These are phyloP conservation scores for Aphidoletes aphidimyza DNA, from an alignment of 2,888 invertebrate genomes.

Conservation along the genomic window DNA sequence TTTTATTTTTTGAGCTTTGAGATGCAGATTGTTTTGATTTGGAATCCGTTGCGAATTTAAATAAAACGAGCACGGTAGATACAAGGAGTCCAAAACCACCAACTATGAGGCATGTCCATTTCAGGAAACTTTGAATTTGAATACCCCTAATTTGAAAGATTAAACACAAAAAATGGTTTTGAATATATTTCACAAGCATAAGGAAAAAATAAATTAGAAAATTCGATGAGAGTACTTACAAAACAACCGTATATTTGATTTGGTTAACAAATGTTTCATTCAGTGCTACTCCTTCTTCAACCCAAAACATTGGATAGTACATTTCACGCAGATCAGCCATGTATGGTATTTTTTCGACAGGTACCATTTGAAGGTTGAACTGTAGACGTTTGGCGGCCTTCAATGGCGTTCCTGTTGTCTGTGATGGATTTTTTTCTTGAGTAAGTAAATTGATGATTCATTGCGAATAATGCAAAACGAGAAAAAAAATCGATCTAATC, in stretches of 20 bases:
- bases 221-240: not conserved
- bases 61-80: not conserved
- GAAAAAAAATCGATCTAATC: too few species aligned
- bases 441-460: too few species aligned
- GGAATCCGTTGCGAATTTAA: too few species aligned
- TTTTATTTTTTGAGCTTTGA: too few species aligned
- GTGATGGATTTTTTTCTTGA: not conserved
- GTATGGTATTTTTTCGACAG: constrained; percentile 73
- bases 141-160: not conserved
- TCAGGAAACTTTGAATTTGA: not conserved
- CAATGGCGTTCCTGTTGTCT: constrained; percentile 75
- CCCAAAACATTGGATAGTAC: constrained; percentile 82
- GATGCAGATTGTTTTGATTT: too few species aligned
- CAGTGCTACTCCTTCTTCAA: constrained; percentile 79
- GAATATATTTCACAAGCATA: too few species aligned
- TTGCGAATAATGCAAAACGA: too few species aligned
- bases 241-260: not conserved
- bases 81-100: not conserved
- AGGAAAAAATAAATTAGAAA: too few species aligned
- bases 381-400: constrained; percentile 79
- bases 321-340: constrained; percentile 74
- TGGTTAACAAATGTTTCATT: constrained; percentile 74
- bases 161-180: too few species aligned
- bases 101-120: not conserved
- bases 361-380: constrained; percentile 75